Evolutionary conservation across 2,113 vertebrate species (phyloP), one percentile per base, ranked within the genome.

Genomic region (Perognathus longimembris): DNA sequence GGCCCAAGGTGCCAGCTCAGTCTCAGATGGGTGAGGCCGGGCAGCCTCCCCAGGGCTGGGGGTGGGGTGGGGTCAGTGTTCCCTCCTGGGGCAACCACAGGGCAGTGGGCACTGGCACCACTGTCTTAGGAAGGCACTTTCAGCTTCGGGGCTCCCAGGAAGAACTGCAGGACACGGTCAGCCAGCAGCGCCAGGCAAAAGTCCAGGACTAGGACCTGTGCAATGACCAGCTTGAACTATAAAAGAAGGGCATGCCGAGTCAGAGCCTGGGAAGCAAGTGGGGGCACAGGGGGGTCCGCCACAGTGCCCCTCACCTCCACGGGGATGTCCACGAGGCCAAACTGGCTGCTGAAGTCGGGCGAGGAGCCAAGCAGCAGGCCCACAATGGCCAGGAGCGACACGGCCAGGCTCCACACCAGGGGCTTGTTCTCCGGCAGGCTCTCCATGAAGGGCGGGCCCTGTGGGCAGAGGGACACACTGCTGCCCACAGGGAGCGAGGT

Each of bases 381-480:
- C 2, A 99, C 97, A 42, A 99, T 98, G 38, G 99, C 99, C 9
- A 99, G 93, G 0, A 98, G 98, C 0, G 99, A 99, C 4, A 99
- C 81, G 11, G 98, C 92, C 38, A 99, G 98, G 94, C 99, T 99
- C 99, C 99, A 99, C 4, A 99, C 98, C 57, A 99, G 92, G 0
- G 99, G 99, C 76, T 98, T 98, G 96, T 99, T 99, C 96, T 99
- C 99, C 0, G 95, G 98, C 4, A 99, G 98, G 22, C 99, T 99
- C 97, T 99, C 99, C 99, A 99, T 99, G 92, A 99, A 99, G 0
- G 99, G 99, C 12, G 99, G 99, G 79, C 99, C 99, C 99, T 99
- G 82, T 0, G 6, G 45, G 40, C 26, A 45, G 38, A 42, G 0
- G 14, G 4, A 40, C 0, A 4, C 28, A 38, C 0, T 15, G 61